These are phyloP conservation scores for Scolopax bukidnonensis DNA, from an alignment of 2,797 vertebrate genomes.

Conservation along the genomic window DNA sequence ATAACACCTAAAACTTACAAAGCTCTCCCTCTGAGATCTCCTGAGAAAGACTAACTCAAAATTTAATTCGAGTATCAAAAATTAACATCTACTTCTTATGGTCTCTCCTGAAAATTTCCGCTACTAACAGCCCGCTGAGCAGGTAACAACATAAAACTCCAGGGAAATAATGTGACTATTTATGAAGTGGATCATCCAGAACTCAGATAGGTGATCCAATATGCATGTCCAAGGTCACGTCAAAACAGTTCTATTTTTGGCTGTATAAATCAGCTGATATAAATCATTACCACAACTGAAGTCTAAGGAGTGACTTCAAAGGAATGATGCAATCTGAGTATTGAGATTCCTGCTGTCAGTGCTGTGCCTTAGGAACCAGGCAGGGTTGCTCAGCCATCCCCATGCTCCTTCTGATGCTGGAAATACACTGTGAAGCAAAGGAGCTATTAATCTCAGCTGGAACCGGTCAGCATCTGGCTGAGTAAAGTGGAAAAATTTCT, in stretches of 20 bases:
- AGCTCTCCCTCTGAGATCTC: neutral
- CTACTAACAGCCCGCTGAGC: neutral
- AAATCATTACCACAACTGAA: conserved; percentile 10
- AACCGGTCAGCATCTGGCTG: neutral
- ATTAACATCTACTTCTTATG: neutral
- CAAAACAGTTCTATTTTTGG: neutral
- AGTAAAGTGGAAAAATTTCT: neutral
- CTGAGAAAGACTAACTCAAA: neutral
- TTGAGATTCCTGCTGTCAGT: neutral
- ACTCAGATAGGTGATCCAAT: neutral
- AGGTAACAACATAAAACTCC: neutral
- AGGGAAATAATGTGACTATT: neutral
- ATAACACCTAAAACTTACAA: neutral
- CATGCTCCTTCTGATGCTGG: neutral
- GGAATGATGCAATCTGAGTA: conserved; percentile 23
- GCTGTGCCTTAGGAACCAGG: neutral
- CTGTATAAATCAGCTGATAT: neutral
- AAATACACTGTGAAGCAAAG: neutral
- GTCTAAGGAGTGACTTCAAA: conserved; percentile 11
- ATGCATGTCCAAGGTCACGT: neutral
- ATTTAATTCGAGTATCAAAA: neutral
- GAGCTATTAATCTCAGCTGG: neutral
- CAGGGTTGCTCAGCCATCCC: neutral
- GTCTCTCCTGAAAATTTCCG: neutral
- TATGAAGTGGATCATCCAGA: neutral